Percentiles rank a stretch among this genome's conserved stretches.
These are phyloP conservation scores for Drosophila multiciliata DNA, from an alignment of 2,888 invertebrate species.

Conservation along the genomic window DNA sequence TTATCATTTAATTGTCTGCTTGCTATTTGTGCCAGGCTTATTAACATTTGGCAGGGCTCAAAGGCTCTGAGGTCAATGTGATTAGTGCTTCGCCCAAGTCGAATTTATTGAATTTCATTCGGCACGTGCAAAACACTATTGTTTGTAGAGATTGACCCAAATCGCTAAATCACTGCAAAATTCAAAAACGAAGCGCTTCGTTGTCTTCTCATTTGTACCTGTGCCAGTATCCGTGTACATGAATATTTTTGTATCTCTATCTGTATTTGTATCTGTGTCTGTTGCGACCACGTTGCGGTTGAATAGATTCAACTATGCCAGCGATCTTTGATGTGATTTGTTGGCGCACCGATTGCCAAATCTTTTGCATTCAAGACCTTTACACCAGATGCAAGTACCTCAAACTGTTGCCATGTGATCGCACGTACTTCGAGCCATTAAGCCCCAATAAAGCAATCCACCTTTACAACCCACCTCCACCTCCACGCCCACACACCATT, in stretches of 20 bases:
- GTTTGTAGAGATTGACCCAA: constrained; percentile 69
- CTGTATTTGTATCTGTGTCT: constrained; percentile 37
- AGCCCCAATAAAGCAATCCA: constrained; percentile 44
- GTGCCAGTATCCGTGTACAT: constrained; percentile 16
- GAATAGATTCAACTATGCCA: constrained; percentile 71
- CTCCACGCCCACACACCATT: constrained; percentile 24
- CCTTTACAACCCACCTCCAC: constrained; percentile 3
- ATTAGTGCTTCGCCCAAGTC: constrained; percentile 45
- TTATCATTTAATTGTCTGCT: constrained; percentile 37
- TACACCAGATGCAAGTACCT: constrained; percentile 58
- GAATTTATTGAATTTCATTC: constrained; percentile 48
- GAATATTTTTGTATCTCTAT: constrained; percentile 25
- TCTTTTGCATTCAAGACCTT: constrained; percentile 75
- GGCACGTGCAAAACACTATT: constrained; percentile 66
- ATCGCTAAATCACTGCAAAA: constrained; percentile 55
- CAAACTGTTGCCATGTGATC: constrained; percentile 65
- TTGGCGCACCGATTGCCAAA: constrained; percentile 69
- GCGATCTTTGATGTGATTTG: constrained; percentile 70
- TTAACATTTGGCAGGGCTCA: constrained; percentile 41
- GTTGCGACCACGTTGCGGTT: constrained; percentile 76
- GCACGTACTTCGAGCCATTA: constrained; percentile 50
- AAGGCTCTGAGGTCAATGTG: constrained; percentile 58
- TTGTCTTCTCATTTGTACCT: constrained; percentile 22
- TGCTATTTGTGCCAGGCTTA: constrained; percentile 15
- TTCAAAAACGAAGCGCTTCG: constrained; percentile 41